Evolutionary conservation across 1,140 invertebrate species (phyloP), one percentile per base, ranked within the genome.

Genomic region (Spodoptera frugiperda): DNA sequence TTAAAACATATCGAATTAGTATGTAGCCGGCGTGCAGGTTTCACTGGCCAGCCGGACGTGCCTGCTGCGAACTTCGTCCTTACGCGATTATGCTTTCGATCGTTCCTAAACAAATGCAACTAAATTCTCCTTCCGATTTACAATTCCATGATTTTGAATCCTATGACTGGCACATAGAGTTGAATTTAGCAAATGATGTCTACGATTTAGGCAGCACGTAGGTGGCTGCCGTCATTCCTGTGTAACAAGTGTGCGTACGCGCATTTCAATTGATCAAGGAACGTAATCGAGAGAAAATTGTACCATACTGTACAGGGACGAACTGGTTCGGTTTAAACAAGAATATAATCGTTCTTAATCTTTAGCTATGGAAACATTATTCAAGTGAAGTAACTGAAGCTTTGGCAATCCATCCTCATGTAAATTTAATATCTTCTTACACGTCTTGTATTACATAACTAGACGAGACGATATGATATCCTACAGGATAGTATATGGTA

Each of bases 271-370:
- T 76, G 74, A 87, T 86, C 53, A 78, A 70, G 72, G 81, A 84
- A 89, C 90, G 91, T 93, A 93, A 93, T 91, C 84, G 82, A 83
- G 91, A 87, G 92, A 92, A 93, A 92, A 93, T 88, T 93, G 87
- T 91, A 91, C 81, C 84, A 90, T 25, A 48, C n/a, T 19, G 9
- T 1, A 15, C 89, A 90, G 91, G 77, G 79, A 51, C 67, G 87
- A 51, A 90, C 57, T 88, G 10, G 12, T 57, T 3, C 54, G 3
- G 54, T 21, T 5, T 1, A 30, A 10, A 19, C 21, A 10, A 9
- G 0, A 57, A 30, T 30, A 12, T 39, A 39, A 39, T 39, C 9
- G 33, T 39, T 6, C 4, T 39, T 9, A 39, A 39, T 39, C 6
- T 3, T 25, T 25, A 25, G 25, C 25, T 4, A 25, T 25, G 5